Percentiles rank a stretch among this genome's conserved stretches.
These are phyloP conservation scores for Arrhopalites spinosus DNA, from an alignment of 2,888 invertebrate genomes.

Conservation along the genomic window DNA sequence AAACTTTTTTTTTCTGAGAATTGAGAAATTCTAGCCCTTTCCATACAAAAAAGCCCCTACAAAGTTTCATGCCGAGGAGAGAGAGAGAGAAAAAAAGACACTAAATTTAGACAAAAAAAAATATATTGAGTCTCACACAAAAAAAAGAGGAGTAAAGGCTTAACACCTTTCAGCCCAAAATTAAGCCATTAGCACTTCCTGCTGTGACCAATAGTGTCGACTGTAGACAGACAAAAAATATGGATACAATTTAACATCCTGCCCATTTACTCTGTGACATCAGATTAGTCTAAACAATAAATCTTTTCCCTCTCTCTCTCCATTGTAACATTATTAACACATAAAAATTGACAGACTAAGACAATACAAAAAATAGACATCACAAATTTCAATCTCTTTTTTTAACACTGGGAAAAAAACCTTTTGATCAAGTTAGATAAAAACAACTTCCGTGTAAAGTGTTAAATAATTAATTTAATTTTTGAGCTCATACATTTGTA, in stretches of 20 bases:
- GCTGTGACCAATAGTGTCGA: constrained; percentile 7
- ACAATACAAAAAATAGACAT: no score
- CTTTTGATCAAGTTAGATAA: no score
- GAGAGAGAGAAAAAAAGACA: background rate
- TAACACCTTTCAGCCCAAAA: constrained; percentile 20
- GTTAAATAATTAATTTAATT: no score
- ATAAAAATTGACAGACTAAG: no score
- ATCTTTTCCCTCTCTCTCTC: background rate
- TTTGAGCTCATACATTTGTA: no score
- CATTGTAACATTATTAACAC: no score
- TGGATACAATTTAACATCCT: background rate
- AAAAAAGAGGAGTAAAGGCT: no score
- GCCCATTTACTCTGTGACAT: background rate
- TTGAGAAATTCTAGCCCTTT: background rate
- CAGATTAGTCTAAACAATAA: background rate
- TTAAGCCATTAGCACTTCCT: constrained; percentile 37
- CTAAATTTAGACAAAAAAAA: background rate
- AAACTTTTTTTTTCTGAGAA: background rate
- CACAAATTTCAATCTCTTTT: no score
- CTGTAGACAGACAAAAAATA: background rate
- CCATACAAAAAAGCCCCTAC: background rate
- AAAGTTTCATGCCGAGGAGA: background rate
- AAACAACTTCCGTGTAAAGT: no score
- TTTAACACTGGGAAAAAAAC: no score
- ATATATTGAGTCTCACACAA: no score